Evolutionary conservation across 2,797 vertebrate species (phyloP).

Genomic region (Mus caroli): DNA sequence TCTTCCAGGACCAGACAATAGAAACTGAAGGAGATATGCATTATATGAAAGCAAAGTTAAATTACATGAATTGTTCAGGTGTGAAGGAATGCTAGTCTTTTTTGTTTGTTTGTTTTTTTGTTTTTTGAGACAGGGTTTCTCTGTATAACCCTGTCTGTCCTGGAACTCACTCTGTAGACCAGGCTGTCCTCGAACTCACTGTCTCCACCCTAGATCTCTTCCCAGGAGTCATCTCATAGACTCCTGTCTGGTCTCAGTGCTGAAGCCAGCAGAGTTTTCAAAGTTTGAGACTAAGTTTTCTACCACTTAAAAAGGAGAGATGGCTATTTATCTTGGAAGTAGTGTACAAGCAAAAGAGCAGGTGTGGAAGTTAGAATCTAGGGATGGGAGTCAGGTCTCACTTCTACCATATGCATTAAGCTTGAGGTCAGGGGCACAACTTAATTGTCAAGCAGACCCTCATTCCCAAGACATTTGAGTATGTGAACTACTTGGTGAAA

Average conservation of each 20-base stretch:
- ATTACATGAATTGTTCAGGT: constrained; percentile 37
- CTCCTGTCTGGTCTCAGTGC: background rate
- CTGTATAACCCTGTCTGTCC: too few species aligned
- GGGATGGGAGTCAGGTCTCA: background rate
- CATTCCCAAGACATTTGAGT: constrained; percentile 16
- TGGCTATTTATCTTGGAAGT: background rate
- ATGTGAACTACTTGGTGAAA: background rate
- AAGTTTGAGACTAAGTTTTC: background rate
- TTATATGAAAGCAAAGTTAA: constrained; percentile 55
- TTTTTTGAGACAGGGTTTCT: too few species aligned
- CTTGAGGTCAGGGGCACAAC: background rate
- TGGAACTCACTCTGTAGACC: too few species aligned
- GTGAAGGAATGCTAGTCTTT: constrained; percentile 35
- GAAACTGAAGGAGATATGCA: constrained; percentile 14
- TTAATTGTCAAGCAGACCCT: background rate
- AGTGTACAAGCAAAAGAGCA: too few species aligned
- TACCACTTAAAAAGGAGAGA: background rate
- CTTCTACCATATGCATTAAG: background rate
- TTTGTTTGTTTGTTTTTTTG: too few species aligned
- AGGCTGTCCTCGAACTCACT: too few species aligned
- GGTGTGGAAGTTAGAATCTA: background rate
- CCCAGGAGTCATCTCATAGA: background rate
- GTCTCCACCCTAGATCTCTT: background rate
- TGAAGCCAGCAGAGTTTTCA: background rate
- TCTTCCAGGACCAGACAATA: constrained; percentile 11